These are phyloP conservation scores for Cettia cetti DNA, from an alignment of 2,113 vertebrate genomes.

Conservation along the genomic window DNA sequence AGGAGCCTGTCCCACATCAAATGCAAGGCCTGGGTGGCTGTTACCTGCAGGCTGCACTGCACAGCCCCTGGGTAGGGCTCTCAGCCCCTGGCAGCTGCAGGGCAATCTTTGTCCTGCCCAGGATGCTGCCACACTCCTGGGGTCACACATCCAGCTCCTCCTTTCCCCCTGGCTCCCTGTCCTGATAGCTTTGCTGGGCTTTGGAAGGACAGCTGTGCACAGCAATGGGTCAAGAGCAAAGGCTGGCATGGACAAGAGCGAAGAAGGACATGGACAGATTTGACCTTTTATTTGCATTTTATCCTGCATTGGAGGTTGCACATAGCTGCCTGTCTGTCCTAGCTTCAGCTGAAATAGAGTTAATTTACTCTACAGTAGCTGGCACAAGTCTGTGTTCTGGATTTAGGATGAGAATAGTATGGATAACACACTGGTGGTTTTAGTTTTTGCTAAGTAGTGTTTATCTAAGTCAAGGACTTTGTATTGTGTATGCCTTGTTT, in stretches of 20 bases:
- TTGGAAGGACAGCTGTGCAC: background rate
- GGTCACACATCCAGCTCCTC: background rate
- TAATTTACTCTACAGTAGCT: background rate
- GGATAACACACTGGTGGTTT: background rate
- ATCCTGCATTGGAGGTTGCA: background rate
- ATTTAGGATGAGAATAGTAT: background rate
- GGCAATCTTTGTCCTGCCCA: background rate
- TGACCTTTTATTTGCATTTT: background rate
- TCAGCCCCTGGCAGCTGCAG: too few species aligned
- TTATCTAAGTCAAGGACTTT: background rate
- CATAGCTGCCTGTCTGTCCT: background rate
- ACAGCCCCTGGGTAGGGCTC: background rate
- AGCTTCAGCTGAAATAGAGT: background rate
- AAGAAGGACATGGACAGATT: background rate
- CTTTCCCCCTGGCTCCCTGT: background rate
- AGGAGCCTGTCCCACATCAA: background rate
- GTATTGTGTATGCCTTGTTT: background rate
- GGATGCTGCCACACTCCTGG: fast-evolving
- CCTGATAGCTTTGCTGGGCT: background rate
- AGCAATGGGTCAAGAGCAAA: fast-evolving
- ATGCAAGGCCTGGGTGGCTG: background rate
- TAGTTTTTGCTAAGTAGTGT: background rate
- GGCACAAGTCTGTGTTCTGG: background rate
- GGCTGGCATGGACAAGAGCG: background rate
- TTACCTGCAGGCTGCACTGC: background rate